Conservation (phyloP, 35 echinoderm and acorn worm genomes). For the Antedon bifida region DNA sequence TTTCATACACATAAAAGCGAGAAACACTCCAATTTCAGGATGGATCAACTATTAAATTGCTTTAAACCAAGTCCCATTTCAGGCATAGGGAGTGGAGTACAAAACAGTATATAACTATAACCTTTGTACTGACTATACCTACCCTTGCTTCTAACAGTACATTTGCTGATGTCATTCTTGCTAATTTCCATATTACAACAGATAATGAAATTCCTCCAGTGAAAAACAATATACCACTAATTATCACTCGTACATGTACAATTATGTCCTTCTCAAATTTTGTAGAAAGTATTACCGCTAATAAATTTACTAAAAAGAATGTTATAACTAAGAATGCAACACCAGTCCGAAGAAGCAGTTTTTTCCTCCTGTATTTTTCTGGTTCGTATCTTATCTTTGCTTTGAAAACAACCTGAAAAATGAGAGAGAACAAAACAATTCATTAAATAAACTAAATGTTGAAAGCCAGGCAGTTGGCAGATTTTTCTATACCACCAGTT, state of each 20-base stretch:
- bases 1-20: no score
- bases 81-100: no score
- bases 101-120: no score
- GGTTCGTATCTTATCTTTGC: conserved; percentile 51
- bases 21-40: no score
- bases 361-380: conserved; percentile 45
- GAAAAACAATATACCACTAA: conserved; percentile 68
- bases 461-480: no score
- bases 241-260: conserved; percentile 39
- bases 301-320: conserved; percentile 33
- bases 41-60: no score
- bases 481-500: no score
- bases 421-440: background rate
- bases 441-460: no score
- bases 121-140: no score
- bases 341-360: conserved; percentile 14
- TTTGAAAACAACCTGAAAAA: conserved; percentile 69
- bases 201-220: conserved; percentile 42
- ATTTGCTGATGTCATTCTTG: conserved; percentile 75
- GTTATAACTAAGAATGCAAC: conserved; percentile 33
- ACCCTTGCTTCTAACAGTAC: conserved; percentile 90
- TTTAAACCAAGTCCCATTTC: no score
- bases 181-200: conserved; percentile 81
- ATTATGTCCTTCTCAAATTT: background rate
- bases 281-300: conserved; percentile 27